A percentile compares a stretch with the other conserved stretches of the same genome.
Conservation (phyloP, 2,888 invertebrate species). For the Melikaiella ostensackeni region DNA sequence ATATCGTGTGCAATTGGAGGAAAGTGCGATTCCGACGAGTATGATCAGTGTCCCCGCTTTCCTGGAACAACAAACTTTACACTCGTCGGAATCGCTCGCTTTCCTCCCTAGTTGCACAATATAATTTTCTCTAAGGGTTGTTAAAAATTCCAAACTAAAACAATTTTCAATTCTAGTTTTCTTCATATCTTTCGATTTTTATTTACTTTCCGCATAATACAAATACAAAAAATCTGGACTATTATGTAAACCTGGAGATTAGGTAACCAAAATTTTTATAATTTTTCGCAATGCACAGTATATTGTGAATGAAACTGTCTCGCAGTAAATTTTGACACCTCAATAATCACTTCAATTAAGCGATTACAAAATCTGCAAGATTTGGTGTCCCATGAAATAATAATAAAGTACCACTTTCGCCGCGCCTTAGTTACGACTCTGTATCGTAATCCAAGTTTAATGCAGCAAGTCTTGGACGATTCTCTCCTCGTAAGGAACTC, state of each 20-base stretch:
- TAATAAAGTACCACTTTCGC: conserved; percentile 27
- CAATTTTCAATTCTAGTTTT: no score
- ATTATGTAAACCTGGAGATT: background rate
- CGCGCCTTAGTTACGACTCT: conserved; percentile 15
- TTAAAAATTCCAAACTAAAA: no score
- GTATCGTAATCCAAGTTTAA: background rate
- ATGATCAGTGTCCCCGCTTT: no score
- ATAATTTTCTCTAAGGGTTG: no score
- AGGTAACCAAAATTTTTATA: background rate
- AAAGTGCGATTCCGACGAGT: no score
- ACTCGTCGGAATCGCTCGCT: no score
- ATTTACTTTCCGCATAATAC: no score
- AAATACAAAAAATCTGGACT: background rate
- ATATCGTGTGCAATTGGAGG: no score
- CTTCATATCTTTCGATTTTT: no score
- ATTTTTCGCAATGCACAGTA: background rate
- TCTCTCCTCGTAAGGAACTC: background rate
- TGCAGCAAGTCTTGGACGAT: conserved; percentile 11
- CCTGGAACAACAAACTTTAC: no score
- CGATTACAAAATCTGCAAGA: background rate
- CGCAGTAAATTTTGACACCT: background rate
- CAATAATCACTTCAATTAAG: conserved; percentile 13
- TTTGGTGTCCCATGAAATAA: conserved; percentile 19
- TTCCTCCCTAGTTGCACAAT: no score
- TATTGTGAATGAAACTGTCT: background rate